Base-by-base conservation (phyloP, 2,888 invertebrate genomes). In the Xestia sexstrigata region DNA sequence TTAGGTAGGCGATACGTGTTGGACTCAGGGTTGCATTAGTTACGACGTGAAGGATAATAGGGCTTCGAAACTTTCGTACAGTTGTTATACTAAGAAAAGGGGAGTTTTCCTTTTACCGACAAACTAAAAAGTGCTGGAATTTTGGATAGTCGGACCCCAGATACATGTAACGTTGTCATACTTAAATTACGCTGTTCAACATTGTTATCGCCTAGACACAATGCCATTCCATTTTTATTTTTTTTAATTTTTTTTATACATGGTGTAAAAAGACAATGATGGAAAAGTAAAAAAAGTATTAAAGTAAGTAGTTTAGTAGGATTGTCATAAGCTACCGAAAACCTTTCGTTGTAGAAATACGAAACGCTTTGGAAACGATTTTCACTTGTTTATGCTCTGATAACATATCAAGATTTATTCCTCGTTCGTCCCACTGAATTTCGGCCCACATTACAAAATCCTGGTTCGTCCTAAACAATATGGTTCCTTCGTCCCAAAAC, bases 11-110 rank as follows among this genome's bases (percentile, higher is more conserved):
- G 86, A 87, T 84, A 76, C 65, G 74, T 78, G 73, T 82, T 89
- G 85, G 88, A 76, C 70, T 86, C 68, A 91, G 91, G 91, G 90
- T 82, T 90, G 89, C 72, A 80, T 72, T 80, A 66, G 72, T 72
- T 63, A 76, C 63, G 72, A 76, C 70, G 60, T 58, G 58, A 79
- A 71, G 47, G 60, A 70, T 79, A 62, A 62, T n/a, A 69, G 77
- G 73, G 60, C n/a, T 70, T 71, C 20, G n/a, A 2, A 5, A 52
- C 49, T 69, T 65, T 77, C 68, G 17, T 17, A 52, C 47, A 58
- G 58, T 74, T 39, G 49, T 68, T 60, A 23, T 3, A 47, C 26
- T 30, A 52, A 70, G 30, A 70, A 70, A 35, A 11, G 20, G 13
- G 1, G 23, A 39, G 35, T 23, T 68, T 78, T 58, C 17, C 42